Evolutionary conservation across 2,797 vertebrate genomes (phyloP).

Genomic region (Parauchenoglanis ngamensis): DNA sequence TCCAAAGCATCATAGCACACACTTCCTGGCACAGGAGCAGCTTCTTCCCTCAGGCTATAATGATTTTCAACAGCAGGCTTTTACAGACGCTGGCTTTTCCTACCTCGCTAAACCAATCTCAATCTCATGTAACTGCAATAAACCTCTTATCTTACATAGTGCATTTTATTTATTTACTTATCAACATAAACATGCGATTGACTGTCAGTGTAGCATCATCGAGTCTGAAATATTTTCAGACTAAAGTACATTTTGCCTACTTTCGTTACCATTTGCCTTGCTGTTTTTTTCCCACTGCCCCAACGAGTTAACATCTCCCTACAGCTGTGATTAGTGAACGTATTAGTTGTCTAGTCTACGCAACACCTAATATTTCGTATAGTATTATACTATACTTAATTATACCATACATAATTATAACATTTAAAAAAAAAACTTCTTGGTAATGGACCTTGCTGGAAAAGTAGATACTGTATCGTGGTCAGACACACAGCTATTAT

Average conservation of each 20-base stretch:
- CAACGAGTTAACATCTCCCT: background rate
- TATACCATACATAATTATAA: background rate
- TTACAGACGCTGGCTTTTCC: background rate
- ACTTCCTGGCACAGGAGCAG: background rate
- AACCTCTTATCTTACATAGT: background rate
- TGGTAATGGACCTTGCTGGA: background rate
- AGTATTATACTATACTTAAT: too few species aligned
- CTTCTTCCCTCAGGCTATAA: background rate
- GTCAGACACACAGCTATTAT: slow-evolving; percentile 50
- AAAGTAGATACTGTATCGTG: background rate
- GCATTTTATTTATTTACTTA: background rate
- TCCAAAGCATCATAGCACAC: background rate
- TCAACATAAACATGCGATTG: background rate
- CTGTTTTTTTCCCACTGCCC: background rate
- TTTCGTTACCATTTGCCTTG: background rate
- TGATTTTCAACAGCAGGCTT: background rate
- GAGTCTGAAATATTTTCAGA: background rate
- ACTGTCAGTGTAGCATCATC: background rate
- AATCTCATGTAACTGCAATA: background rate
- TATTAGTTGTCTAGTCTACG: background rate
- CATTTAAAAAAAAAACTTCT: background rate
- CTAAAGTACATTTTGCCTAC: background rate
- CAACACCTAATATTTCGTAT: background rate
- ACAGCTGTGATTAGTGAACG: background rate
- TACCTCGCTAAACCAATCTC: background rate